These are phyloP conservation scores for Chaetogeoica ovagalla DNA, from an alignment of 2,888 invertebrate species.

Conservation along the genomic window DNA sequence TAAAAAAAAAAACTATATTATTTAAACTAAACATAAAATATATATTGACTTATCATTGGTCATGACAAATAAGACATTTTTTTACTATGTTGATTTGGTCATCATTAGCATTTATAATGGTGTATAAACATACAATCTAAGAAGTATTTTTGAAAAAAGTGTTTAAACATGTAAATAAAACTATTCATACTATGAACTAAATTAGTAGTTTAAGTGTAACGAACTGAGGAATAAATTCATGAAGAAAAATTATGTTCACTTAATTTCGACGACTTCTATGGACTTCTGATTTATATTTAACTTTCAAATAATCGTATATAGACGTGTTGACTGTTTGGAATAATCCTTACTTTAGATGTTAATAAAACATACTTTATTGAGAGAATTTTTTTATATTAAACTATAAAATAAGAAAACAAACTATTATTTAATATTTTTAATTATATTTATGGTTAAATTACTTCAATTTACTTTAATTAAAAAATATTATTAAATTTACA, in stretches of 20 bases:
- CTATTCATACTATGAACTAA: too few species aligned
- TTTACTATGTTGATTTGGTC: neutral
- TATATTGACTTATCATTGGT: neutral
- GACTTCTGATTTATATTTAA: neutral
- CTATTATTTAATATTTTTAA: neutral
- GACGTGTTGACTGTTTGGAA: neutral
- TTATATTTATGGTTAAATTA: neutral
- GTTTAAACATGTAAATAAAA: too few species aligned
- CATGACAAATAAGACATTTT: neutral
- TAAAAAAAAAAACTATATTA: neutral
- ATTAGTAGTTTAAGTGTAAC: too few species aligned
- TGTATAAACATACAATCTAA: neutral
- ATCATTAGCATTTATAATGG: neutral
- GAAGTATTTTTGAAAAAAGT: too few species aligned
- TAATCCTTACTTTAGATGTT: neutral
- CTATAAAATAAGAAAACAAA: neutral
- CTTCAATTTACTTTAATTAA: neutral
- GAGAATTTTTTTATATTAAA: neutral
- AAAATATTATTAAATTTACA: too few species aligned
- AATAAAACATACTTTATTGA: neutral
- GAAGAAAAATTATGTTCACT: too few species aligned
- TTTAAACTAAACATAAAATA: conserved; percentile 7
- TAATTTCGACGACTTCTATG: too few species aligned
- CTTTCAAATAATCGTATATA: neutral
- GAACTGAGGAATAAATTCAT: too few species aligned